Base-by-base conservation (phyloP, 2,113 vertebrate genomes). In the Myrmecobius fasciatus region DNA sequence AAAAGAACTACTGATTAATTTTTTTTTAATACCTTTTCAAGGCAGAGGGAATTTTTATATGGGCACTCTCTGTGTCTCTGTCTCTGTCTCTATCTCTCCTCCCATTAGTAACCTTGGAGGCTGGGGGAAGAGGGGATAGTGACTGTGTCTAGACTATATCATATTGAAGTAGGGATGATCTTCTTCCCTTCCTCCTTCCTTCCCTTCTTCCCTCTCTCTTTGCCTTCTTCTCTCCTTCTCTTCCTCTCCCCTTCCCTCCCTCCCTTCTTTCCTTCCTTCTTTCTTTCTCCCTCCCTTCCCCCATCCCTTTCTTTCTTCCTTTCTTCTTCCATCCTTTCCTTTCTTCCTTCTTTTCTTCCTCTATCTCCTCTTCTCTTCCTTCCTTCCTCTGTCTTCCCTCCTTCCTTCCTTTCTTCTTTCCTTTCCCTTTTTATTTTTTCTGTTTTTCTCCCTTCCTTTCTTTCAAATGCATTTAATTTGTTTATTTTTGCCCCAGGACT, bases 251-350 rank as follows among this genome's bases (percentile, higher is more conserved):
- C 12, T 4, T 20, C 52, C 0, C 14, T 6, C 6, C 25, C 25
- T 8, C 6, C 4, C 1, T 10, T 11, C 6, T 49, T 49, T 8
- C 49, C 49, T 49, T 8, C 49, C 8, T 49, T 8, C 8, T 0
- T 75, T 48, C 11, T 2, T 10, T 3, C 26, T 0, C 10, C n/a
- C 46, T 46, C 2, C 8, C 47, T 49, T 3, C 52, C 1, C 1
- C 28, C 52, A 36, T 36, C 43, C 43, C 11, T 47, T 89, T 14
- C 1, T 46, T 46, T 17, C 90, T 52, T 22, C 14, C 20, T 9
- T 83, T 2, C 52, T 88, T 43, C 6, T 43, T 10, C 48, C 20
- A 0, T 8, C 25, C 4, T 43, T 54, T 25, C 49, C n/a, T 49
- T 90, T 8, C 43, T 26, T 11, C 22, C 5, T 46, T n/a, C 51